Evolutionary conservation across 2,888 invertebrate species (phyloP), one percentile per base, ranked within the genome.

Genomic region (Digitonthophagus gazella): DNA sequence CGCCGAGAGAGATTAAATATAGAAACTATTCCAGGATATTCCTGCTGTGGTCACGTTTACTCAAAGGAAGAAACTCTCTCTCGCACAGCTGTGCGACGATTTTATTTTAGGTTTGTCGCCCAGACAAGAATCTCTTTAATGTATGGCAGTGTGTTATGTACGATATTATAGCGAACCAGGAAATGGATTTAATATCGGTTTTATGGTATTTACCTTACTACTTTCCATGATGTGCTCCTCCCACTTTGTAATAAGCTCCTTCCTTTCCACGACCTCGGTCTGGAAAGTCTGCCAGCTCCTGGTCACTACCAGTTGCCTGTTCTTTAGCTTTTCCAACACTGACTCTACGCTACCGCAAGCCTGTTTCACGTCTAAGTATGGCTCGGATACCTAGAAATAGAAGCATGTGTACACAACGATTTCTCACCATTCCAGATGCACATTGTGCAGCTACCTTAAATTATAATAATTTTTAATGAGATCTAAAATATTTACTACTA

Each of bases 201-300:
- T 44, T 44, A n/a, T n/a, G n/a, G n/a, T 3, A 44, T 72, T 71
- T 71, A 91, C 91, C 87, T 87, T 88, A 75, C 87, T 86, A 77
- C 90, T 89, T 77, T 90, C 90, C 75, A 87, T 87, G 84, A 87
- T 87, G 76, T 85, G 85, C 78, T 80, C 81, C 76, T 87, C 86
- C 75, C 85, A 80, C 72, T 84, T 81, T 70, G 84, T 81, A 75
- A 84, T 81, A 67, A 84, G 80, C 80, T 85, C 85, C 72, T 83
- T 84, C 78, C 85, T 85, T 79, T 88, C 87, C 68, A 86, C 85
- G 72, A 91, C 85, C 72, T 86, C 88, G 70, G 87, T 88, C 77
- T 90, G 88, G 88, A 90, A 91, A 78, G 87, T 87, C 79, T 91
- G 89, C 87, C 91, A 90, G 79, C 88, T 88, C 73, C 89, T 88